Evolutionary conservation across 1,140 invertebrate genomes (phyloP).

Genomic region (Drosophila tristis): DNA sequence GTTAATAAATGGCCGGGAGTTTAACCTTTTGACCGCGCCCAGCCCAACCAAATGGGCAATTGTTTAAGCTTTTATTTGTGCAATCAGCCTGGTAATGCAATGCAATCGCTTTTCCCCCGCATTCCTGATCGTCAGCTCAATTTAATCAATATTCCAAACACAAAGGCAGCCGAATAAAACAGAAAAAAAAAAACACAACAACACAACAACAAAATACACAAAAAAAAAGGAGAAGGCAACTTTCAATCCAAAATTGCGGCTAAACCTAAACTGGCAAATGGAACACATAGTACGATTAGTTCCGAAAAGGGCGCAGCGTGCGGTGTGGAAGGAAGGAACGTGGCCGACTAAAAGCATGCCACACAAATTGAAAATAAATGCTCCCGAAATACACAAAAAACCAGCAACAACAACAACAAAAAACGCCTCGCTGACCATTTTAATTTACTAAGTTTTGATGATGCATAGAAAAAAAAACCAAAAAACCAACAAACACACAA

Average conservation of each 20-base stretch:
- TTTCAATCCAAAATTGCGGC: constrained; percentile 61
- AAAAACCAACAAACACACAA: constrained; percentile 33
- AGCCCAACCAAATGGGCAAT: constrained; percentile 28
- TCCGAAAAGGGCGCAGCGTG: neutral
- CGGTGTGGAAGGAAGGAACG: constrained; percentile 4
- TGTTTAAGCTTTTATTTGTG: constrained; percentile 62
- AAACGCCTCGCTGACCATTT: constrained; percentile 75
- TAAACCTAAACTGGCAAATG: constrained; percentile 73
- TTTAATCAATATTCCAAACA: constrained; percentile 80
- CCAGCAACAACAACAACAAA: constrained; percentile 63
- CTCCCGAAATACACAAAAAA: constrained; percentile 10
- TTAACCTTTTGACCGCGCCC: constrained; percentile 31
- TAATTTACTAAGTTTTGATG: constrained; percentile 77
- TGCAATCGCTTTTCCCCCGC: constrained; percentile 57
- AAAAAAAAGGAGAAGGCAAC: neutral
- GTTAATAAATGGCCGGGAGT: constrained; percentile 53
- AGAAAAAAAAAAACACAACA: constrained; percentile 2
- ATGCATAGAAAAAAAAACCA: constrained; percentile 48
- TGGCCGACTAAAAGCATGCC: constrained; percentile 67
- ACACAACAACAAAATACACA: neutral
- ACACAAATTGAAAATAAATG: constrained; percentile 77
- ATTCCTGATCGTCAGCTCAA: constrained; percentile 44
- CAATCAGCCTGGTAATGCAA: constrained; percentile 70
- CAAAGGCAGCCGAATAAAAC: constrained; percentile 39
- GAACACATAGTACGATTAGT: constrained; percentile 23